Conservation (phyloP, 2,797 vertebrate species). For the Oreortyx pictus region DNA sequence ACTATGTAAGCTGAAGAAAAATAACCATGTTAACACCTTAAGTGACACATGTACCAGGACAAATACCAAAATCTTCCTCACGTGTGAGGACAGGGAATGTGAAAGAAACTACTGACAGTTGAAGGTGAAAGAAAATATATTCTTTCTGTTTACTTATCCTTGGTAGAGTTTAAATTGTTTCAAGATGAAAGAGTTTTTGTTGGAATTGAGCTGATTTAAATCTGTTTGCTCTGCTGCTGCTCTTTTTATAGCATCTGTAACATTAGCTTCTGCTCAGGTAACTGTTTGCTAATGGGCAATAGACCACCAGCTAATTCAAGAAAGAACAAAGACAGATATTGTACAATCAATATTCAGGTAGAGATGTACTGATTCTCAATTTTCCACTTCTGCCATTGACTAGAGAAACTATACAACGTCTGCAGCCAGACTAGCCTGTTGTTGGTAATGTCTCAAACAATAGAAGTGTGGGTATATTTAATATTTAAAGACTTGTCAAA, state of each 20-base stretch:
- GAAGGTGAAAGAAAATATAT: conserved; percentile 47
- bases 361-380: not conserved
- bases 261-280: conserved; percentile 40
- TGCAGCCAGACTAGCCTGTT: not conserved
- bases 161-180: conserved; percentile 52
- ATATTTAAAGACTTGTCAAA: not conserved
- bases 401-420: not conserved
- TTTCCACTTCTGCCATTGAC: conserved; percentile 7
- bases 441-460: not conserved
- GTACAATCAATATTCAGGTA: conserved; percentile 36
- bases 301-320: conserved; percentile 48
- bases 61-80: not conserved
- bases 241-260: conserved; percentile 33
- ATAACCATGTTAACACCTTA: not conserved
- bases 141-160: conserved; percentile 46
- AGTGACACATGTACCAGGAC: not conserved
- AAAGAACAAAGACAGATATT: conserved; percentile 37
- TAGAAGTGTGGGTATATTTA: not conserved
- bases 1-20: not conserved
- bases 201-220: conserved; percentile 48
- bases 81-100: not conserved
- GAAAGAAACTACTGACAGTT: not conserved
- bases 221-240: conserved; percentile 44
- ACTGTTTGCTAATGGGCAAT: conserved; percentile 41
- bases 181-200: conserved; percentile 40